Conservation (phyloP, 2,113 vertebrate genomes). For the Tretioscincus oriximinensis region DNA sequence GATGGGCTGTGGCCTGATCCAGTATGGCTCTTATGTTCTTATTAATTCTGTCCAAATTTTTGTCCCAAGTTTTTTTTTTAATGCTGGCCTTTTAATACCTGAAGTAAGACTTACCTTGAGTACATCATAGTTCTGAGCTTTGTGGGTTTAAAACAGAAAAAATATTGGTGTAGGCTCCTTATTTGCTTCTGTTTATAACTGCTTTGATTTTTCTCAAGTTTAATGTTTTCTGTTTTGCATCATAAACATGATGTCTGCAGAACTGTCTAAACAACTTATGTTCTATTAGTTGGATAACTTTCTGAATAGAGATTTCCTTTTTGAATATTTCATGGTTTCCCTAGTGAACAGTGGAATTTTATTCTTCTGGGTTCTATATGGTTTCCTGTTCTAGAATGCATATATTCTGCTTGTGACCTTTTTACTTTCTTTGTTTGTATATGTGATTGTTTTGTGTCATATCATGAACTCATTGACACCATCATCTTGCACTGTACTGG, state of each 20-base stretch:
- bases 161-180: conserved; percentile 22
- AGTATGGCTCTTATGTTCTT: no score
- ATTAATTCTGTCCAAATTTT: no score
- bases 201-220: no score
- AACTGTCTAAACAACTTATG: not conserved
- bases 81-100: no score
- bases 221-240: conserved; percentile 27
- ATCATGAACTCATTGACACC: no score
- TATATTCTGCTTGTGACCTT: not conserved
- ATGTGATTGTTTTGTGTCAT: no score
- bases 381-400: not conserved
- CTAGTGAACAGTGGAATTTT: not conserved
- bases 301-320: not conserved
- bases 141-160: conserved; percentile 42
- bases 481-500: not conserved
- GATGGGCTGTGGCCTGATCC: no score
- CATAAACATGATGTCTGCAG: not conserved
- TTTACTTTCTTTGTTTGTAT: no score
- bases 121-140: conserved; percentile 33
- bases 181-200: conserved; percentile 38
- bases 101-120: conserved; percentile 15
- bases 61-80: no score
- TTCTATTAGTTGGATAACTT: not conserved
- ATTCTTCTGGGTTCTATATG: no score
- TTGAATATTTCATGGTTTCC: not conserved